phyloP scores from a whole-genome alignment of 2,113 vertebrate genomes.

The Paralichthys olivaceus region DNA sequence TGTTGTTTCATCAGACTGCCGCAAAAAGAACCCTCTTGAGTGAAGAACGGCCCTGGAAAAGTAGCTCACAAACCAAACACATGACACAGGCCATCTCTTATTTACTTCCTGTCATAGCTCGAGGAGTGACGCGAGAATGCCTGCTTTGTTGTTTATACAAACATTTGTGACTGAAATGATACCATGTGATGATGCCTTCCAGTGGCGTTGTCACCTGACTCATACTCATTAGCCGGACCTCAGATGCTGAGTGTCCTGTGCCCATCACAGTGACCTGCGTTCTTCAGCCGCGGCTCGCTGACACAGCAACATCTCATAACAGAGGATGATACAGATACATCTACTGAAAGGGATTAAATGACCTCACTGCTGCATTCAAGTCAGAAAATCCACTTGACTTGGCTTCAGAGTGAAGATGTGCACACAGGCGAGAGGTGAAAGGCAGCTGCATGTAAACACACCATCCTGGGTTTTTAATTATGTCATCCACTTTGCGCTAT shows the following conservation, averaged over 20 bases:
- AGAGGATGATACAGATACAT: not conserved
- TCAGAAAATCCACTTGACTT: conserved; percentile 2
- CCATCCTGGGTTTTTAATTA: too few species aligned
- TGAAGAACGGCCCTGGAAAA: not conserved
- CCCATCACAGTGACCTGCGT: conserved; percentile 7
- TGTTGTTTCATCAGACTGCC: not conserved
- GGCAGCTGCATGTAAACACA: too few species aligned
- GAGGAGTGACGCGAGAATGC: not conserved
- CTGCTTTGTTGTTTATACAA: conserved; percentile 16
- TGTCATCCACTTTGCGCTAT: too few species aligned
- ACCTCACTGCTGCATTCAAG: not conserved
- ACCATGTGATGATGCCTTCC: conserved; percentile 15
- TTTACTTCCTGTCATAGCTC: too few species aligned
- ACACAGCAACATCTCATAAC: not conserved
- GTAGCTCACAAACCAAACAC: not conserved
- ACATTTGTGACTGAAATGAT: conserved; percentile 3
- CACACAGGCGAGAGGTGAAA: too few species aligned
- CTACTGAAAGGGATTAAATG: not conserved
- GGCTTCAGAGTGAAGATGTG: too few species aligned
- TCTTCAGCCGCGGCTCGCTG: conserved; percentile 1
- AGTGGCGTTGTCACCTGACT: not conserved
- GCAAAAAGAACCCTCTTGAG: not conserved
- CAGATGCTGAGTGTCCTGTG: not conserved
- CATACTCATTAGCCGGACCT: conserved; percentile 12
- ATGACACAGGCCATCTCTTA: not conserved